Evolutionary conservation across 2,888 invertebrate species (phyloP).

Genomic region (Lasioglossum figueresi): DNA sequence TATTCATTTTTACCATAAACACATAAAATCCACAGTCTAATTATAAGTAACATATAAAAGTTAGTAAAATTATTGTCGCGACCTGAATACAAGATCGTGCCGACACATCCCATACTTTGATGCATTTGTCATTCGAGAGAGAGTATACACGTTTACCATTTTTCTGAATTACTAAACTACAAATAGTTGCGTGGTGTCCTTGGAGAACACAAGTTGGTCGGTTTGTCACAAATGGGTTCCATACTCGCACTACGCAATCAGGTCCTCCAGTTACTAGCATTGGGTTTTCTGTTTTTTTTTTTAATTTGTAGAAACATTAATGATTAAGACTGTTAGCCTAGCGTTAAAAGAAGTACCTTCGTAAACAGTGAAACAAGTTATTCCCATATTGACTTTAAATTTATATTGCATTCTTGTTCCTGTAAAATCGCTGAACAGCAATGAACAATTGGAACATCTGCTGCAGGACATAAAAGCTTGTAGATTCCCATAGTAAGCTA

Average conservation of each 20-base stretch:
- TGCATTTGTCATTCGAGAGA: constrained; percentile 88
- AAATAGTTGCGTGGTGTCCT: constrained; percentile 90
- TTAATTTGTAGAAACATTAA: neutral
- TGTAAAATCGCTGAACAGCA: constrained; percentile 87
- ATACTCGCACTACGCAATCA: constrained; percentile 90
- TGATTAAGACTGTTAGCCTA: neutral
- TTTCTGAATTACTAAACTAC: constrained; percentile 88
- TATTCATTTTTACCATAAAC: neutral
- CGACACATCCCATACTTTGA: constrained; percentile 92
- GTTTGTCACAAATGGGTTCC: constrained; percentile 92
- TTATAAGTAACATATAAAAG: neutral
- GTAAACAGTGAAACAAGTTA: constrained; percentile 77
- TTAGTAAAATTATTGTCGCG: constrained; percentile 27
- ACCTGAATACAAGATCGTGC: constrained; percentile 89
- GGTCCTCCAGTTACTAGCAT: constrained; percentile 87
- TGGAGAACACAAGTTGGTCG: constrained; percentile 87
- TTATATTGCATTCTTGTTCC: constrained; percentile 86
- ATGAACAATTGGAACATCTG: constrained; percentile 85
- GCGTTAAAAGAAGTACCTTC: constrained; percentile 71
- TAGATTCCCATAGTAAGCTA: constrained; percentile 88
- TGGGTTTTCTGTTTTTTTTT: constrained; percentile 83
- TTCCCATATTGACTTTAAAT: constrained; percentile 85
- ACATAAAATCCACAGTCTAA: neutral
- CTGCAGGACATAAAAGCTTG: constrained; percentile 90
- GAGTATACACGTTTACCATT: constrained; percentile 89